Evolutionary conservation across 1,140 invertebrate genomes (phyloP).

Genomic region (Hestina assimilis): DNA sequence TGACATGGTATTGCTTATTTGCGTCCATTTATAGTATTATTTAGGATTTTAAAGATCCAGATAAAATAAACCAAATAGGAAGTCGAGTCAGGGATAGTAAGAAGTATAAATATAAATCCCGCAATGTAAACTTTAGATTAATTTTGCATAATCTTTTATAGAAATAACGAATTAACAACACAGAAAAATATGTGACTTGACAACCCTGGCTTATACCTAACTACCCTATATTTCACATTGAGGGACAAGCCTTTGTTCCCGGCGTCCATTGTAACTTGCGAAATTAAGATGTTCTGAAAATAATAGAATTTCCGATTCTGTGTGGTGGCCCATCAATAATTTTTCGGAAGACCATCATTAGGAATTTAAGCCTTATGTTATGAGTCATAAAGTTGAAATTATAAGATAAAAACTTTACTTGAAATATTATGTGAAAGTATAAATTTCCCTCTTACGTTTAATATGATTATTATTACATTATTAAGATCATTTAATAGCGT

Average conservation of each 20-base stretch:
- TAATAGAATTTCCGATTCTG: constrained; percentile 42
- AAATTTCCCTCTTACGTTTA: no score
- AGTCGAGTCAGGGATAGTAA: background rate
- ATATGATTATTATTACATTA: no score
- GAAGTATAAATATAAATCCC: background rate
- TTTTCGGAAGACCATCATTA: constrained; percentile 4
- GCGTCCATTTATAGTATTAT: no score
- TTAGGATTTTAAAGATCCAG: background rate
- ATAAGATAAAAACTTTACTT: no score
- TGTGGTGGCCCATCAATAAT: constrained; percentile 20
- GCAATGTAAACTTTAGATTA: background rate
- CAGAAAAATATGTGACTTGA: background rate
- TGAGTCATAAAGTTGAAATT: no score
- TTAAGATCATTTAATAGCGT: no score
- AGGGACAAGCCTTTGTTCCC: constrained; percentile 43
- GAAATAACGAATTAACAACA: no score
- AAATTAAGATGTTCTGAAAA: constrained; percentile 51
- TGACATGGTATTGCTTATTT: no score
- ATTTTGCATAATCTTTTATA: background rate
- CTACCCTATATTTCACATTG: constrained; percentile 33
- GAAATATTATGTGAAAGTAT: no score
- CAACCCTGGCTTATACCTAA: constrained; percentile 11
- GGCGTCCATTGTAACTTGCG: constrained; percentile 39
- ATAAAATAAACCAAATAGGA: background rate
- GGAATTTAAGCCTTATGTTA: background rate